Conservation (phyloP, 2,113 vertebrate species). For the Epinephelus lanceolatus region DNA sequence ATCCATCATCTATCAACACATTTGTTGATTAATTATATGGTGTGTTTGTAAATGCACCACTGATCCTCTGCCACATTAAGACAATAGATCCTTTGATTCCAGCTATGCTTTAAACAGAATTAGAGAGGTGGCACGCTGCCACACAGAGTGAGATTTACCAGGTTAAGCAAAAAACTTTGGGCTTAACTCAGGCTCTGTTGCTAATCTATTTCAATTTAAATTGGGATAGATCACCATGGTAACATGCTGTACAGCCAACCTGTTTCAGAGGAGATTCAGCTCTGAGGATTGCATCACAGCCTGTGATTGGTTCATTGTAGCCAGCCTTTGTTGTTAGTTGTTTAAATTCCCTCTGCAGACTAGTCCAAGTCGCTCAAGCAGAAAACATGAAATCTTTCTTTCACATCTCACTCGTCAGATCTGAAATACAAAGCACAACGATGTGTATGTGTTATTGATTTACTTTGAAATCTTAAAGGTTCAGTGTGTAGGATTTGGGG, state of each 20-base stretch:
- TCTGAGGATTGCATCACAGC: background rate
- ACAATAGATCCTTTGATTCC: background rate
- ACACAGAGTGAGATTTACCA: background rate
- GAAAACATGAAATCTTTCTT: background rate
- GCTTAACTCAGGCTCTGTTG: background rate
- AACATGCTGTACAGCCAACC: background rate
- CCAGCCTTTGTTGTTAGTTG: background rate
- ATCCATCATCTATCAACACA: constrained; percentile 2
- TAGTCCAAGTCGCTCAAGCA: background rate
- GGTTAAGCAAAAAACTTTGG: background rate
- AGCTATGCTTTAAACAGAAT: background rate
- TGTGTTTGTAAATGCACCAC: background rate
- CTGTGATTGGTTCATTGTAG: background rate
- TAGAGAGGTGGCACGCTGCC: background rate
- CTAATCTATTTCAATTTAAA: constrained; percentile 3
- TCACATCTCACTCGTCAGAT: background rate
- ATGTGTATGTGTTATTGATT: too few relatives aligned
- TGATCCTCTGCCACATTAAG: background rate
- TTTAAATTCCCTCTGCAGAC: background rate
- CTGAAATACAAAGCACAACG: constrained; percentile 1
- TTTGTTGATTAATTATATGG: background rate
- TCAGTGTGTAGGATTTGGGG: too few relatives aligned
- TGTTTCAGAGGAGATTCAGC: background rate
- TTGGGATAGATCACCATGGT: background rate
- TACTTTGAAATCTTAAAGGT: too few relatives aligned